Base-by-base conservation (phyloP, 2,888 invertebrate genomes). In the Drosophila trichaetosa region DNA sequence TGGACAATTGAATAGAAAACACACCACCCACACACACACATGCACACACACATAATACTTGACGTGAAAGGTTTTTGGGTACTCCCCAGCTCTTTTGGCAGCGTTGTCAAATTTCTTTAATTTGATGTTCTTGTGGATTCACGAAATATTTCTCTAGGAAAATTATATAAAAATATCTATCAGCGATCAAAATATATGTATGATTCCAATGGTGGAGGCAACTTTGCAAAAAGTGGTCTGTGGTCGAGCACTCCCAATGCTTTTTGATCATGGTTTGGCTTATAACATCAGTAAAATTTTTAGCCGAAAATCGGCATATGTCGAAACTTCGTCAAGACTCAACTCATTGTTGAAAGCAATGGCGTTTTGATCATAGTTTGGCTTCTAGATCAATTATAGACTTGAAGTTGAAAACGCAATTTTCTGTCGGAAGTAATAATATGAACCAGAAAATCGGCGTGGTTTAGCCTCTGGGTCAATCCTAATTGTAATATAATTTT, bases 1-100 rank as follows among this genome's bases (percentile, higher is more conserved):
- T 70, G 52, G 54, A 67, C 66, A 67, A 34, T 49, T 64, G 54
- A 52, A 64, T 42, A 56, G 18, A 46, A 49, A 61, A 62, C 46
- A 57, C 36, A 13, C 10, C 34, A 46, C 13, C 13, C 42, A 42
- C 49, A 34, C n/a, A 38, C 31, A 49, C 46, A 34, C 31, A 34
- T n/a, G 36, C 48, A 40, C 13, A 21, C n/a, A 36, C 10, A 51
- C 21, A 21, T 42, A 11, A 29, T 5, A 18, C 40, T 21, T 61
- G 21, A n/a, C 10, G 21, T 34, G 6, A 21, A 27, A 24, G 11
- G 11, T 27, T 59, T 68, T 42, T 60, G 18, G 36, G n/a, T 27
- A 29, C 8, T 46, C n/a, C n/a, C 3, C 34, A 33, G n/a, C 11
- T n/a, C 18, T 51, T 29, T 42, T 59, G 40, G 21, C 21, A 21